Conservation (phyloP, 2,888 invertebrate species). For the Slavum lentiscoides region DNA sequence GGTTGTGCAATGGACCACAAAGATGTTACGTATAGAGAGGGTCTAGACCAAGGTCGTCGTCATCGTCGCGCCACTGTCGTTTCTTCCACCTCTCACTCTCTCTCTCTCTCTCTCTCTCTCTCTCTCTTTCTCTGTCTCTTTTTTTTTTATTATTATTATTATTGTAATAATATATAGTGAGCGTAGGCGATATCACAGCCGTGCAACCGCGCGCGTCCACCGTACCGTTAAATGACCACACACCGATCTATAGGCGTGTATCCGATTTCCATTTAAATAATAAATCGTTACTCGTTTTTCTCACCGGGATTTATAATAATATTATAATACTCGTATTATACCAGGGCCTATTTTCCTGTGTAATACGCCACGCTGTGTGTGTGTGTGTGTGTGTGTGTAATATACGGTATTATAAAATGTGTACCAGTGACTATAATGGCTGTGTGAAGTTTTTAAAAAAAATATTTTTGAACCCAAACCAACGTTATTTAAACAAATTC, state of each 20-base stretch:
- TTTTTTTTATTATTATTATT: too few species aligned
- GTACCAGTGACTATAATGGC: too few species aligned
- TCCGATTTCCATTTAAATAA: neutral
- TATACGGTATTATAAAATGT: too few species aligned
- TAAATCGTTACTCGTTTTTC: too few species aligned
- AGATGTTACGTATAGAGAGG: conserved; percentile 7
- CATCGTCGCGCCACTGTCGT: neutral
- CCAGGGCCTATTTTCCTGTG: too few species aligned
- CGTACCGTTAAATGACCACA: conserved; percentile 17
- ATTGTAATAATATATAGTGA: neutral
- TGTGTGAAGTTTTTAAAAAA: too few species aligned
- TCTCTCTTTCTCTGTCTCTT: neutral
- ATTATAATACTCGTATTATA: too few species aligned
- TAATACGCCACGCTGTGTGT: too few species aligned
- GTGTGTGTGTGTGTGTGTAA: too few species aligned
- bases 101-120: neutral
- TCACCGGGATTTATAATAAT: too few species aligned
- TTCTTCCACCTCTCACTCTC: neutral
- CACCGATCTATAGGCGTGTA: neutral
- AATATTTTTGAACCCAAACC: too few species aligned
- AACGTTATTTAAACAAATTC: too few species aligned
- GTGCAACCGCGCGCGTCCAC: neutral
- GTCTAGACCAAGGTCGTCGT: conserved; percentile 42
- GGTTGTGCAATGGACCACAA: conserved; percentile 45
- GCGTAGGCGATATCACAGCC: neutral